Conservation (phyloP, 2,797 vertebrate species). For the Vipera latastei region DNA sequence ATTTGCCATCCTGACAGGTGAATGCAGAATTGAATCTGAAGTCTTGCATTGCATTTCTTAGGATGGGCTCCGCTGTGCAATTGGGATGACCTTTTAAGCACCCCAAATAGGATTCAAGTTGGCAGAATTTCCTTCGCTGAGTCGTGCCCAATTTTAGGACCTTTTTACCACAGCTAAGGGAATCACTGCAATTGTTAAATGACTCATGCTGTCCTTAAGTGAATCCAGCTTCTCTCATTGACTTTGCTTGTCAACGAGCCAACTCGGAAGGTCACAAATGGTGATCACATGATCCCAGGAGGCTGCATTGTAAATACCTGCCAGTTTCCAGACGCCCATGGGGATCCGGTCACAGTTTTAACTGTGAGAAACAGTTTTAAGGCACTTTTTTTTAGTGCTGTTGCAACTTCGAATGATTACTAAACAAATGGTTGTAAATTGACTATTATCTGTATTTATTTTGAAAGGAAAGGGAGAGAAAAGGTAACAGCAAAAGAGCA, state of each 20-base stretch:
- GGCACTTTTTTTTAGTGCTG: no score
- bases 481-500: background rate
- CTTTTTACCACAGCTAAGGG: no score
- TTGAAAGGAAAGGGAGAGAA: background rate
- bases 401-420: background rate
- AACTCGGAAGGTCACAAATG: no score
- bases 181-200: no score
- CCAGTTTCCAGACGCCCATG: no score
- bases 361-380: background rate
- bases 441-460: background rate
- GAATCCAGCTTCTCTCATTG: no score
- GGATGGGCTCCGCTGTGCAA: background rate
- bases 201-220: no score
- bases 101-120: background rate
- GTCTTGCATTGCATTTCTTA: background rate
- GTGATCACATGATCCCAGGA: no score
- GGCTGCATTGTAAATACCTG: no score
- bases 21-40: background rate
- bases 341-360: background rate
- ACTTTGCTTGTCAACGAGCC: no score
- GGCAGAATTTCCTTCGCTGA: background rate
- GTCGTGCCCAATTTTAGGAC: no score
- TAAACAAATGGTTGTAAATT: background rate
- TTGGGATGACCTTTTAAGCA: background rate
- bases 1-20: background rate